Base-by-base conservation (phyloP, 2,888 invertebrate genomes). In the Ypsolopha scabrella region DNA sequence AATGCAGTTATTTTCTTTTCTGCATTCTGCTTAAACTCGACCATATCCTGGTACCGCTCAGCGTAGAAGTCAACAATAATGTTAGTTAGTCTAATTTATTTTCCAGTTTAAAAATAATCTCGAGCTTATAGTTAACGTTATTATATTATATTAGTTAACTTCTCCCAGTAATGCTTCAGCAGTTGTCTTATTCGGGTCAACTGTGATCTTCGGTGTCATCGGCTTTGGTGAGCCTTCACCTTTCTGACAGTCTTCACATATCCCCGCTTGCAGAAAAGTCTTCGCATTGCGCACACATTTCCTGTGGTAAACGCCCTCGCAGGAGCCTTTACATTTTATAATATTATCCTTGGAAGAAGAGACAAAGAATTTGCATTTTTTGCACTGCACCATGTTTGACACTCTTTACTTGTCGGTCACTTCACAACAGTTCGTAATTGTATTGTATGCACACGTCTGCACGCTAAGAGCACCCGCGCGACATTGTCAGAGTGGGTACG, bases 11-110 rank as follows among this genome's bases (percentile, higher is more conserved):
- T 52, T 37, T 53, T 54, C 36, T 52, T 56, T 33, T 53, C 24
- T 9, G 53, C 41, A 11, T 51, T 49, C 11, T 53, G 49, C 14
- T 54, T 53, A 37, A 36, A 51, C 14, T 52, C 52, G 1, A 51
- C 35, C 34, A 53, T 2, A 13, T 14, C 45, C 38, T 54, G 48
- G 49, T 54, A 54, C 50, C 44, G 45, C 13, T 52, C 50, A 0
- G 53, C 50, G 36, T 53, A 54, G 37, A 55, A 57, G n/a, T 55
- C 55, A 2, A 57, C 50, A 14, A 24, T 41, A 4, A 48, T n/a
- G 45, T 53, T 0, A 57, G 50, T 8, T 53, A 53, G 4, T 8
- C 41, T 8, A 57, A 0, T 41, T 52, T 47, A 37, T 54, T 53
- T 44, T 54, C 50, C 3, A 56, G 39, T n/a, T 48, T 52, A 44